These are phyloP conservation scores for Brachionus plicatilis DNA, from an alignment of 1,140 invertebrate species.

Conservation along the genomic window DNA sequence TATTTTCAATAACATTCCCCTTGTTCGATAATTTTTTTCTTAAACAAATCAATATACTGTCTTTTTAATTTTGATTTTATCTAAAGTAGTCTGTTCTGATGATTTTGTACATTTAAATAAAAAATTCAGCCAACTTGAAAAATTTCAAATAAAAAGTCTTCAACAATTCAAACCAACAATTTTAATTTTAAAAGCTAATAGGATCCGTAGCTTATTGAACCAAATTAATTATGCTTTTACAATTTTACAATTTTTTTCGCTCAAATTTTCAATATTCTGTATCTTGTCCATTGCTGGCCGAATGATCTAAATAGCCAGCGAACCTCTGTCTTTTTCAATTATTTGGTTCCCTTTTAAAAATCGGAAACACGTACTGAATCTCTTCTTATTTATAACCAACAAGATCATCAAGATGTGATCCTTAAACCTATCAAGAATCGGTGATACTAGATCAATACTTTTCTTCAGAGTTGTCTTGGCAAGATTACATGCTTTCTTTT, in stretches of 20 bases:
- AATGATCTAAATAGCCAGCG: neutral
- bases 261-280: neutral
- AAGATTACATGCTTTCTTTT: neutral
- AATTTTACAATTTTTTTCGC: too few relatives aligned
- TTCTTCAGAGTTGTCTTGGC: neutral
- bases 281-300: neutral
- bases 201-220: too few relatives aligned
- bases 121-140: too few relatives aligned
- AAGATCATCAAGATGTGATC: neutral
- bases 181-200: too few relatives aligned
- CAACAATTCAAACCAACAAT: neutral
- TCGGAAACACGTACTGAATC: neutral
- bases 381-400: neutral
- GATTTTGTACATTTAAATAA: too few relatives aligned
- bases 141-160: too few relatives aligned
- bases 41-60: too few relatives aligned
- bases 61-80: too few relatives aligned
- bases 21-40: too few relatives aligned
- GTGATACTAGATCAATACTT: neutral
- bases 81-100: too few relatives aligned
- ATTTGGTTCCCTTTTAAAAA: neutral
- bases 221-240: too few relatives aligned
- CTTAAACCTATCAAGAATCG: neutral
- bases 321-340: neutral
- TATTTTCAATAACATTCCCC: too few relatives aligned